Percentiles rank a stretch among this genome's conserved stretches.
Conservation (phyloP, 2,113 vertebrate genomes). For the Bufo gargarizans region DNA sequence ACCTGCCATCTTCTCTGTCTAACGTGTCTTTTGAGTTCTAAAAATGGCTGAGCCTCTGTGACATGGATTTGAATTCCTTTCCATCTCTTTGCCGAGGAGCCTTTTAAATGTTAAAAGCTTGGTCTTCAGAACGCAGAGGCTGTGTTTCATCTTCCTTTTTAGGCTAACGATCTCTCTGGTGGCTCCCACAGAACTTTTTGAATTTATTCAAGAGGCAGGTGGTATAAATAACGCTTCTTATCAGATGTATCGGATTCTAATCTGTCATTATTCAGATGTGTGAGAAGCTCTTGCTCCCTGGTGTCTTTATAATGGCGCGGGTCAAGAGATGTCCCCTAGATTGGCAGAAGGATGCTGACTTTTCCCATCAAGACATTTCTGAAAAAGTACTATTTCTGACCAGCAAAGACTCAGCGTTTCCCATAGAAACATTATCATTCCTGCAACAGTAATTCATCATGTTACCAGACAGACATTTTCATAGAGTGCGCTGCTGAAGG, state of each 20-base stretch:
- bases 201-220: constrained; percentile 53
- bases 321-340: constrained; percentile 44
- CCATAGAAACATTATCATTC: constrained; percentile 1
- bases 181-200: constrained; percentile 39
- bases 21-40: constrained; percentile 45
- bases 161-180: constrained; percentile 58
- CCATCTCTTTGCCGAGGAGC: constrained; percentile 46
- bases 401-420: constrained; percentile 36
- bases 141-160: constrained; percentile 54
- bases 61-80: constrained; percentile 3
- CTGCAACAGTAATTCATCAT: constrained; percentile 39
- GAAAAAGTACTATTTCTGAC: constrained; percentile 24
- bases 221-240: constrained; percentile 52
- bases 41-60: constrained; percentile 29
- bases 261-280: constrained; percentile 51
- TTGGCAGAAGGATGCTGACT: constrained; percentile 40
- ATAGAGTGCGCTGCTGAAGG: constrained; percentile 10
- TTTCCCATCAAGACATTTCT: constrained; percentile 39
- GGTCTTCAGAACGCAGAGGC: constrained; percentile 54
- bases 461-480: constrained; percentile 23
- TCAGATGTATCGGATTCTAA: constrained; percentile 44
- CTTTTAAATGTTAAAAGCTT: constrained; percentile 58
- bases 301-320: constrained; percentile 28
- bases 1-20: constrained; percentile 35
- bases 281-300: constrained; percentile 8